These are phyloP conservation scores for Galbula dea DNA, from an alignment of 2,113 vertebrate species.

Conservation along the genomic window DNA sequence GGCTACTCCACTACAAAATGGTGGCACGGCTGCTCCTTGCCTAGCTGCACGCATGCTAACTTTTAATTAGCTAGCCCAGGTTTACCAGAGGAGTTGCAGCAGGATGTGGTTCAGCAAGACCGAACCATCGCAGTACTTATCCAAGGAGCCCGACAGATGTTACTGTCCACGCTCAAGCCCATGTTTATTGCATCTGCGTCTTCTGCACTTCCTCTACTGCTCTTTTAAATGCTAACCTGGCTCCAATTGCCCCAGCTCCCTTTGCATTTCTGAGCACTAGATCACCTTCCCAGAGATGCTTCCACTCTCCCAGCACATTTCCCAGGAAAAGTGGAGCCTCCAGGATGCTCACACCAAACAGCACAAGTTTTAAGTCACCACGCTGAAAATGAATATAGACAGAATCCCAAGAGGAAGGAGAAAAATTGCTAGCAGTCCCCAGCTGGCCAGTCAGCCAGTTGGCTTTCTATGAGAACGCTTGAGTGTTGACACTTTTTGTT, in stretches of 20 bases:
- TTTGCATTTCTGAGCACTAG: background rate
- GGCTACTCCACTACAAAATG: accelerated
- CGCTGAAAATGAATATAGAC: background rate
- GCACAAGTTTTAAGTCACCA: background rate
- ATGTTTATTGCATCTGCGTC: background rate
- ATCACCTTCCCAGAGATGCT: background rate
- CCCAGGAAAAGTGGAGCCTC: background rate
- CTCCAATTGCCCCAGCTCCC: background rate
- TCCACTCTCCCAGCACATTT: background rate
- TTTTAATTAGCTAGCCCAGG: background rate
- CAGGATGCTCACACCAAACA: background rate
- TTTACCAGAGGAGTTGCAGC: conserved; percentile 33
- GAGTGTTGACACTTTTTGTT: conserved; percentile 1
- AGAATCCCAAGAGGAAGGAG: background rate
- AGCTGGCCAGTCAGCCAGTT: background rate
- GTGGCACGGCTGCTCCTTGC: background rate
- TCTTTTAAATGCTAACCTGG: background rate
- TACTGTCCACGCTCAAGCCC: background rate
- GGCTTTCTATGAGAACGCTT: background rate
- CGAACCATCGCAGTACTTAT: background rate
- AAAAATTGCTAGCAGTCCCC: background rate
- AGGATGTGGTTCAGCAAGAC: conserved; percentile 7
- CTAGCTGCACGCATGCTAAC: accelerated
- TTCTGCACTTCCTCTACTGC: background rate
- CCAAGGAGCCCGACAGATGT: background rate